Conservation (phyloP, 1,140 invertebrate genomes). For the Papilio dardanus region DNA sequence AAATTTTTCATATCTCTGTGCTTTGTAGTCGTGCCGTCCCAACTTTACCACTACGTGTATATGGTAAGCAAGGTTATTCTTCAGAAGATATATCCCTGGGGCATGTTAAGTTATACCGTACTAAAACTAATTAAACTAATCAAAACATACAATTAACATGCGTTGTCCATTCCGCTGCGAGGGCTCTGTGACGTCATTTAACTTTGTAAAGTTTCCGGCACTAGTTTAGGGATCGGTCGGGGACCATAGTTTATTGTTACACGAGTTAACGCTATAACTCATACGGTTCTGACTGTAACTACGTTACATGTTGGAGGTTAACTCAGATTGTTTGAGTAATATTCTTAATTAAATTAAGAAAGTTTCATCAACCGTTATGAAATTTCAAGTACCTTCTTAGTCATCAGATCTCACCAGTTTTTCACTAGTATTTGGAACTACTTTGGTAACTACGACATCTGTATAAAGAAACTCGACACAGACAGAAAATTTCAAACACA, state of each 20-base stretch:
- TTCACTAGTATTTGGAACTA: not conserved
- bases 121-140: constrained; percentile 47
- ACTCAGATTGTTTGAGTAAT: constrained; percentile 10
- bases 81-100: constrained; percentile 14
- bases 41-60: not conserved
- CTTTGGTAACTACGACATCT: not conserved
- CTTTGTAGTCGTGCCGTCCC: not conserved
- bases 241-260: constrained; percentile 59
- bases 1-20: not conserved
- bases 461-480: not conserved
- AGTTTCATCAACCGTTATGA: not conserved
- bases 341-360: not conserved
- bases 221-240: constrained; percentile 42
- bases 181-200: constrained; percentile 46
- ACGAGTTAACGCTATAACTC: constrained; percentile 18
- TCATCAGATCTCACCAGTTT: not conserved
- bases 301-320: not conserved
- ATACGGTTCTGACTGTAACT: constrained; percentile 13
- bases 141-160: constrained; percentile 51
- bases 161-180: constrained; percentile 48
- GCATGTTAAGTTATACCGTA: constrained; percentile 32
- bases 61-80: constrained; percentile 35
- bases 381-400: not conserved
- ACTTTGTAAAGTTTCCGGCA: constrained; percentile 43
- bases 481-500: too few relatives aligned